Conservation (phyloP, 2,888 invertebrate species). For the Sarcophaga subvicina region DNA sequence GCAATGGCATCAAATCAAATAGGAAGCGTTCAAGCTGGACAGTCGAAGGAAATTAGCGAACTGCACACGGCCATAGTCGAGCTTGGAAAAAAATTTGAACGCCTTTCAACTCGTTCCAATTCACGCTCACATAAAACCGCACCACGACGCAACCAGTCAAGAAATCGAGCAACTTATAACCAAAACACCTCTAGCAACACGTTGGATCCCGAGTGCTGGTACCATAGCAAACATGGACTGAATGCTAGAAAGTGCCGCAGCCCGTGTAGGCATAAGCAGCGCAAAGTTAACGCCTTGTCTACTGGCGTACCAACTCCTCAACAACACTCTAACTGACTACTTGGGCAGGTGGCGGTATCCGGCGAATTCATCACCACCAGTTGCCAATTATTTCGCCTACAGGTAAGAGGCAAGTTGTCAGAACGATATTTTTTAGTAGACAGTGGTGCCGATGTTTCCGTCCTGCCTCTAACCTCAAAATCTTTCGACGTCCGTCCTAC, state of each 20-base stretch:
- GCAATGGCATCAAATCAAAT: conserved; percentile 24
- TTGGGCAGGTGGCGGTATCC: background rate
- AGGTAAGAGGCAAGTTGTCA: too few relatives aligned
- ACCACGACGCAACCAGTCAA: conserved; percentile 9
- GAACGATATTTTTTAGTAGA: too few relatives aligned
- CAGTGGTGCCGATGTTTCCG: too few relatives aligned
- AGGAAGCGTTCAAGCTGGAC: background rate
- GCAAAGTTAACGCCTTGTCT: background rate
- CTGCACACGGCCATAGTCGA: conserved; percentile 21
- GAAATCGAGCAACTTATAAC: background rate
- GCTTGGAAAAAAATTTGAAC: conserved; percentile 27
- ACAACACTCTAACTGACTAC: background rate
- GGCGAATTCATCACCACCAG: conserved; percentile 1
- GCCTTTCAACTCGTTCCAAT: conserved; percentile 23
- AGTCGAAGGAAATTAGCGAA: conserved; percentile 7
- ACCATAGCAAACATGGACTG: conserved; percentile 17
- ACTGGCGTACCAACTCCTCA: too few relatives aligned
- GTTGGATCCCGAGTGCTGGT: conserved; percentile 19
- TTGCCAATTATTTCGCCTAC: background rate
- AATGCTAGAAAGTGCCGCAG: conserved; percentile 46
- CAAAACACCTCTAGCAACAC: background rate
- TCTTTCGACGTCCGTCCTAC: too few relatives aligned
- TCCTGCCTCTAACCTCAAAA: too few relatives aligned
- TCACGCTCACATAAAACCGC: conserved; percentile 14
- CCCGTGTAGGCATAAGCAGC: background rate